Evolutionary conservation across 2,797 vertebrate species (phyloP).

Genomic region (Diplodus sargus): DNA sequence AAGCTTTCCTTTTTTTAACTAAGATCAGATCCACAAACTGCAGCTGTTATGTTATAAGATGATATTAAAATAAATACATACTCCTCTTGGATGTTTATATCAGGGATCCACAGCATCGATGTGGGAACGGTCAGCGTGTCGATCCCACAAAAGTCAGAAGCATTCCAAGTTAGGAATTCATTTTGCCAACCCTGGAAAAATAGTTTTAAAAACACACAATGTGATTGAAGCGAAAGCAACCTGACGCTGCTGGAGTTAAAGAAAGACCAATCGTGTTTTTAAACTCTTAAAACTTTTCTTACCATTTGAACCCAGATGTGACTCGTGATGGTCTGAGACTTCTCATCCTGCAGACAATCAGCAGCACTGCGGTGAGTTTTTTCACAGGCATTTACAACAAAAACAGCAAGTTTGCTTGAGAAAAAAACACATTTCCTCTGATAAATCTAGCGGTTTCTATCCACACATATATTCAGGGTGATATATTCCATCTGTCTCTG

Average conservation of each 20-base stretch:
- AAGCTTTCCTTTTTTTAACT: neutral
- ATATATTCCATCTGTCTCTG: no score
- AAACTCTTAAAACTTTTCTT: constrained; percentile 22
- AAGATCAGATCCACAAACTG: neutral
- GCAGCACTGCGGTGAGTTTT: neutral
- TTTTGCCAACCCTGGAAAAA: constrained; percentile 70
- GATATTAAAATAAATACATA: constrained; percentile 43
- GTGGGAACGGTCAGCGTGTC: constrained; percentile 44
- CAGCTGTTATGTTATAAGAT: neutral
- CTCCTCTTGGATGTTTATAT: constrained; percentile 74
- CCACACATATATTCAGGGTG: no score
- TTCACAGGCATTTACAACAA: neutral
- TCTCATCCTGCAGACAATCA: constrained; percentile 70
- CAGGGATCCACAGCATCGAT: constrained; percentile 75
- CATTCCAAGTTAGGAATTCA: constrained; percentile 77
- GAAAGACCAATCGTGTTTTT: neutral
- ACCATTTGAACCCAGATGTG: constrained; percentile 58
- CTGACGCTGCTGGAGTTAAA: neutral
- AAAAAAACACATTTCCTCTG: no score
- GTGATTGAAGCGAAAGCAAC: neutral
- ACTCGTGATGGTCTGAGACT: constrained; percentile 70
- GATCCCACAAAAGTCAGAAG: constrained; percentile 78
- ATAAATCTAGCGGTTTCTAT: no score
- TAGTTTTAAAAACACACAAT: neutral
- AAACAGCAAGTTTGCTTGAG: neutral